Conservation (phyloP, 2,113 vertebrate genomes). For the Crocuta crocuta region DNA sequence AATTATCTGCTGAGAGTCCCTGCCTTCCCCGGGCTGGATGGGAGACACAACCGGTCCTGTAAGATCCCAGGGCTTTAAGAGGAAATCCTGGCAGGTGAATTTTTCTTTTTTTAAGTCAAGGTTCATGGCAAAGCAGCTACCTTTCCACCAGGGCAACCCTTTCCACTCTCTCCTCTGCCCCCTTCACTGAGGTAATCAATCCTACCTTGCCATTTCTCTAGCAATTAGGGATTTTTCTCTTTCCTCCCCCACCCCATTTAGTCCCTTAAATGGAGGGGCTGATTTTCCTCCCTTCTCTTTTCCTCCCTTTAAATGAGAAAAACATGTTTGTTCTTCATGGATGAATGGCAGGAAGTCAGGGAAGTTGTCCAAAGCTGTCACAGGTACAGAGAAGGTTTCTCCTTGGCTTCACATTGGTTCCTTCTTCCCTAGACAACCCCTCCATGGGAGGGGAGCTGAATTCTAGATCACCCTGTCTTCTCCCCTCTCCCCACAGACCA, state of each 20-base stretch:
- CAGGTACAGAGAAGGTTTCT: neutral
- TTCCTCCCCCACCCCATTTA: neutral
- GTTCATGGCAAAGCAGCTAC: neutral
- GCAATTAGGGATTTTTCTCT: neutral
- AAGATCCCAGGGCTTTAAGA: neutral
- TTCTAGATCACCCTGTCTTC: neutral
- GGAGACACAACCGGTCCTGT: neutral
- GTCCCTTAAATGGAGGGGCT: neutral
- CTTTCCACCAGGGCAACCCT: neutral
- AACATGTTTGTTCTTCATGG: neutral
- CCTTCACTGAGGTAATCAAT: neutral
- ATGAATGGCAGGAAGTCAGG: neutral
- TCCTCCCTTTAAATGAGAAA: neutral
- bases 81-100: neutral
- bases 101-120: neutral
- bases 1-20: slow-evolving; percentile 2
- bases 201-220: neutral
- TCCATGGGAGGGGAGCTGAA: neutral
- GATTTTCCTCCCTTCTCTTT: neutral
- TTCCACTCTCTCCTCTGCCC: neutral
- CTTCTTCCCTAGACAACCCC: neutral
- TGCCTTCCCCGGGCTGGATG: neutral
- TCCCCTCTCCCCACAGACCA: neutral
- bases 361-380: neutral
- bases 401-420: neutral